Evolutionary conservation across 2,888 invertebrate species (phyloP).

Genomic region (Tetragnatha montana): DNA sequence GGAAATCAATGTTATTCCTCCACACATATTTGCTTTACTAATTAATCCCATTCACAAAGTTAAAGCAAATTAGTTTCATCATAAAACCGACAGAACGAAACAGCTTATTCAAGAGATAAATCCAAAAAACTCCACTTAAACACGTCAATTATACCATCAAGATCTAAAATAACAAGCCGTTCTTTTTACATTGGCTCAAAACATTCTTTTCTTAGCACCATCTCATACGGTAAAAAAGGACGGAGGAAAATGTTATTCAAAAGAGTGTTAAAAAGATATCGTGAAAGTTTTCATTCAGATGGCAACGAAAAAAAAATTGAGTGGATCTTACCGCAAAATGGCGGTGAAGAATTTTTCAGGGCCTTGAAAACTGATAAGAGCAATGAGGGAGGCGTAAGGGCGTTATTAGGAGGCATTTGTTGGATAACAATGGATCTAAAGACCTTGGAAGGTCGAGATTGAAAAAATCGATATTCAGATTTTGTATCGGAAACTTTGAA

Average conservation of each 20-base stretch:
- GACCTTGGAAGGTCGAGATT: background rate
- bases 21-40: too few relatives aligned
- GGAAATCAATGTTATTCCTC: too few relatives aligned
- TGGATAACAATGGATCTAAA: slow-evolving; percentile 8
- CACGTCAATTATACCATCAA: background rate
- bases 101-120: too few relatives aligned
- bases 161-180: background rate
- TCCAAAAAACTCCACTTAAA: background rate
- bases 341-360: background rate
- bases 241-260: background rate
- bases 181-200: background rate
- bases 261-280: background rate
- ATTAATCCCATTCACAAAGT: too few relatives aligned
- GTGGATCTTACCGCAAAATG: background rate
- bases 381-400: slow-evolving; percentile 16
- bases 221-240: background rate
- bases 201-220: background rate
- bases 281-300: slow-evolving; percentile 19
- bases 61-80: too few relatives aligned
- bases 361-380: slow-evolving; percentile 27
- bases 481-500: background rate
- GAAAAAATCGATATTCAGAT: slow-evolving; percentile 18
- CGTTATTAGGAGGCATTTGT: slow-evolving; percentile 28
- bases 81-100: too few relatives aligned
- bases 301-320: background rate